phyloP scores from a whole-genome alignment of 2,888 invertebrate genomes.

The Catocala sponsa region DNA sequence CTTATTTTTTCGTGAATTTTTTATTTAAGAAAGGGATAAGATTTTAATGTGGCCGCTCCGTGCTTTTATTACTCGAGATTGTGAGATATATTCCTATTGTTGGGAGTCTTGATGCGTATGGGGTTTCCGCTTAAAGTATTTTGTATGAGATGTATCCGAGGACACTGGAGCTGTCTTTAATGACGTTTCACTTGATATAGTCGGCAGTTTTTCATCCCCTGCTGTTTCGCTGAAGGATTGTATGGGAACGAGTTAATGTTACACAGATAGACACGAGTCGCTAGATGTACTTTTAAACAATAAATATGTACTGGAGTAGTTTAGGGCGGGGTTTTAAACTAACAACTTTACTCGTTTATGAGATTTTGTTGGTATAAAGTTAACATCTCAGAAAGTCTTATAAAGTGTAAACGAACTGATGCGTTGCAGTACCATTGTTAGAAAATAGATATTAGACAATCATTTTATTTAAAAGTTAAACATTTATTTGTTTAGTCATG shows the following conservation, averaged over 20 bases:
- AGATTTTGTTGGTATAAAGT: too few relatives aligned
- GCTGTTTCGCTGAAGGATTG: conserved; percentile 50
- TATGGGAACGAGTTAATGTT: conserved; percentile 12
- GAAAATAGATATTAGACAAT: too few relatives aligned
- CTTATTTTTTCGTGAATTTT: conserved; percentile 88
- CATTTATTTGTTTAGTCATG: too few relatives aligned
- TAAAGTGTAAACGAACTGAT: too few relatives aligned
- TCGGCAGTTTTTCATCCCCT: conserved; percentile 54
- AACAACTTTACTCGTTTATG: too few relatives aligned
- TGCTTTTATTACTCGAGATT: conserved; percentile 85
- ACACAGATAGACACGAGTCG: not conserved
- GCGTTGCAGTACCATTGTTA: too few relatives aligned
- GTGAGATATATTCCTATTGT: conserved; percentile 83
- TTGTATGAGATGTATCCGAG: conserved; percentile 75
- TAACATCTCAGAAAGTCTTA: too few relatives aligned
- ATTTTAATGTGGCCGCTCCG: conserved; percentile 86
- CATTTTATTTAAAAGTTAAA: too few relatives aligned
- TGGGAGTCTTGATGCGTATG: conserved; percentile 80
- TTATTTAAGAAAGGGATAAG: conserved; percentile 89
- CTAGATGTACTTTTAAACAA: not conserved
- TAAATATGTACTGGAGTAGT: too few relatives aligned
- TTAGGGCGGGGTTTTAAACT: too few relatives aligned
- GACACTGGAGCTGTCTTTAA: conserved; percentile 67
- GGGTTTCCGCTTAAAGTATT: conserved; percentile 86
- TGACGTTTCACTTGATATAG: conserved; percentile 74